Evolutionary conservation across 1,140 invertebrate species (phyloP).

Genomic region (Aphidius gifuensis): DNA sequence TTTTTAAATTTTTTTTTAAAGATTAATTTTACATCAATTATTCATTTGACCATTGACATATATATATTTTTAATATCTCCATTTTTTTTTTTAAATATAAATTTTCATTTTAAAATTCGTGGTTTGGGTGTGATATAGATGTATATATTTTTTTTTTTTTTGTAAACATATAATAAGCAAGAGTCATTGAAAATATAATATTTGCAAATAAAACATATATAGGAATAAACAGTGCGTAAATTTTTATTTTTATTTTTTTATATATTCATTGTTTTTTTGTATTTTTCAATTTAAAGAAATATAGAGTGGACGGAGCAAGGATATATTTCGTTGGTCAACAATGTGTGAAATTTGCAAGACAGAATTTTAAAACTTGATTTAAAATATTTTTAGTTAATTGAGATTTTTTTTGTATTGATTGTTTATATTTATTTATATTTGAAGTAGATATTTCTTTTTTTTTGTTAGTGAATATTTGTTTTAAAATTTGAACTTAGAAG

Average conservation of each 20-base stretch:
- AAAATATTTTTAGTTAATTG: no score
- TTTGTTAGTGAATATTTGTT: no score
- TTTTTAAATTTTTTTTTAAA: neutral
- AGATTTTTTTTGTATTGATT: no score
- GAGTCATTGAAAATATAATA: neutral
- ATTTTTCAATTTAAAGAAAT: neutral
- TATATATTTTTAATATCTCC: no score
- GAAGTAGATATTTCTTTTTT: no score
- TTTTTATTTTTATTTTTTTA: neutral
- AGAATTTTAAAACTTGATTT: neutral
- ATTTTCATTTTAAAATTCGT: no score
- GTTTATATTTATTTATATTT: no score
- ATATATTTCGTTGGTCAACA: constrained; percentile 23
- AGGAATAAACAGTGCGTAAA: neutral
- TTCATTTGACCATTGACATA: no score
- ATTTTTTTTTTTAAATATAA: no score
- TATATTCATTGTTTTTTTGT: no score
- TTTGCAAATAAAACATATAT: neutral
- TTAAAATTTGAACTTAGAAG: no score
- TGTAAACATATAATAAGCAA: neutral
- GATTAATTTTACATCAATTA: constrained; percentile 16
- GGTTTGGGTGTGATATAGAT: neutral
- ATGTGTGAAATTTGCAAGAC: constrained; percentile 1
- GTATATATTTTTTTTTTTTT: neutral
- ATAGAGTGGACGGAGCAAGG: constrained; percentile 26